Percentiles rank a stretch among this genome's conserved stretches.
phyloP scores from a whole-genome alignment of 2,888 invertebrate species.

The Dryocosmus kuriphilus region DNA sequence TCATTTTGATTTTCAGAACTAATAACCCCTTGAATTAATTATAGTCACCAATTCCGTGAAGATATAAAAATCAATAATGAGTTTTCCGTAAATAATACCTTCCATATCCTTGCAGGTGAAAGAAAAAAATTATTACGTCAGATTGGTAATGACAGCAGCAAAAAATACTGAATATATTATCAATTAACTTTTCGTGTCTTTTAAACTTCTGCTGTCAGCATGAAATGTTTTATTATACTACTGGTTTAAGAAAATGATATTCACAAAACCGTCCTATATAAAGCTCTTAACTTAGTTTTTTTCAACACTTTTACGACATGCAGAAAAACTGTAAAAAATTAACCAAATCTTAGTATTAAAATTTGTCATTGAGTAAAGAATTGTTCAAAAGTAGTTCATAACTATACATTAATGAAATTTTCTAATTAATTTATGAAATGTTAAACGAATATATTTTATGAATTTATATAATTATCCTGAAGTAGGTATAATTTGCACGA shows the following conservation, averaged over 20 bases:
- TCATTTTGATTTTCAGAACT: too few relatives aligned
- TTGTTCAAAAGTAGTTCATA: too few relatives aligned
- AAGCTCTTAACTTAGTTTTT: neutral
- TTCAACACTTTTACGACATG: neutral
- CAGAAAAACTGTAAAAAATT: neutral
- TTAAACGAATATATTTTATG: too few relatives aligned
- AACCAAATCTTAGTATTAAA: neutral
- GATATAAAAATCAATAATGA: neutral
- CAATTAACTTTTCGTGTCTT: neutral
- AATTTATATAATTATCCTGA: neutral
- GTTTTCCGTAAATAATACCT: neutral
- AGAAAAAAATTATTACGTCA: neutral
- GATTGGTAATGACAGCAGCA: neutral
- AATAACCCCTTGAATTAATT: too few relatives aligned
- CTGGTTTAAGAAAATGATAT: neutral
- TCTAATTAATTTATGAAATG: too few relatives aligned
- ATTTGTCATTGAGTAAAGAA: neutral
- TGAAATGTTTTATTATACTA: neutral
- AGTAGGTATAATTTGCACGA: neutral
- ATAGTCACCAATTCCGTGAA: too few relatives aligned
- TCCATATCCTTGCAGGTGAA: neutral
- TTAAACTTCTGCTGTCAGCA: neutral
- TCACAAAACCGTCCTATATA: too few relatives aligned
- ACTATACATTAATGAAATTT: too few relatives aligned
- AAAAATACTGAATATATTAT: neutral